A percentile compares a stretch with the other conserved stretches of the same genome.
Evolutionary conservation across 2,888 invertebrate genomes (phyloP).

Genomic region (Parnassius apollo): DNA sequence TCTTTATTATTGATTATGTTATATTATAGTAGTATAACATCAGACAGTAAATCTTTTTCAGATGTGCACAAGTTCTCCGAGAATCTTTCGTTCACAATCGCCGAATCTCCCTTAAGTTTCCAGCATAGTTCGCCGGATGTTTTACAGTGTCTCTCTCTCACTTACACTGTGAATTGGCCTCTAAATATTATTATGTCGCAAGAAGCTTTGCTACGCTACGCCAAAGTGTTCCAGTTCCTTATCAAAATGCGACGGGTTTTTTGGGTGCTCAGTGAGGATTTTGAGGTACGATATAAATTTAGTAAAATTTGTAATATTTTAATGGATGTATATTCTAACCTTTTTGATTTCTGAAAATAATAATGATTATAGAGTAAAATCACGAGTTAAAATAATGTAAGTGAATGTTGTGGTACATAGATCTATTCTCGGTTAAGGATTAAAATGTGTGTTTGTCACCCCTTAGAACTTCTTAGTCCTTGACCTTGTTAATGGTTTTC

Average conservation of each 20-base stretch:
- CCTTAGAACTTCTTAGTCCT: no score
- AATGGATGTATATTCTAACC: no score
- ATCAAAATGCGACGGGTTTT: conserved; percentile 88
- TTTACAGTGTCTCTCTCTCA: conserved; percentile 84
- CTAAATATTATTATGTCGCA: conserved; percentile 88
- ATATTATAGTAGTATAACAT: no score
- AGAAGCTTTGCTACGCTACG: conserved; percentile 85
- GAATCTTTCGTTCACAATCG: conserved; percentile 83
- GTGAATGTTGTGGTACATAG: no score
- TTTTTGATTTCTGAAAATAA: no score
- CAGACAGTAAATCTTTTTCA: conserved; percentile 36
- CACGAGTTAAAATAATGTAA: no score
- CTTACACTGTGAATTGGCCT: conserved; percentile 88
- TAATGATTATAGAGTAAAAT: no score
- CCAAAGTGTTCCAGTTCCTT: conserved; percentile 88
- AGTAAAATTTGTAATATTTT: not conserved
- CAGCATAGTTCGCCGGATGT: conserved; percentile 85
- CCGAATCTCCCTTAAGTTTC: conserved; percentile 82
- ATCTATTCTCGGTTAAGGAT: no score
- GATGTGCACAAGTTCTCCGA: conserved; percentile 82
- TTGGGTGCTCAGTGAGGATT: conserved; percentile 87
- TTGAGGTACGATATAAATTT: conserved; percentile 66
- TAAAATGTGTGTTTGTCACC: no score
- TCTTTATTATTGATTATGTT: not conserved
- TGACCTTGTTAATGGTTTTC: no score